Evolutionary conservation across 2,888 invertebrate species (phyloP), one percentile per base, ranked within the genome.

Genomic region (Macrophya alboannulata): DNA sequence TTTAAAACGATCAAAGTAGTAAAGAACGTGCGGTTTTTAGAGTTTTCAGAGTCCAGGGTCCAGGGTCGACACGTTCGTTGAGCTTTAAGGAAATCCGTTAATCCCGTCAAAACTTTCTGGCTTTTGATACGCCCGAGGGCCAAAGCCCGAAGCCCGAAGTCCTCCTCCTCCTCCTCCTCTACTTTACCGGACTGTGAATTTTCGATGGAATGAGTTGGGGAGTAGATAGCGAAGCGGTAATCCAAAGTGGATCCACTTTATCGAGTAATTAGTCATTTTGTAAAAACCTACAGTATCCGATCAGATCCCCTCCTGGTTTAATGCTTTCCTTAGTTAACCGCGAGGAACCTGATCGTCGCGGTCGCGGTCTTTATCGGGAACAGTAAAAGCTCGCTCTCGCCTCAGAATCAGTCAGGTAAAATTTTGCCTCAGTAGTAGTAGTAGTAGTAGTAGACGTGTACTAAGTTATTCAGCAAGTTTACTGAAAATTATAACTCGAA

Each of bases 231-330:
- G 43, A 62, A 43, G 12, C 59, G 62, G 43, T 81, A 81, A 81
- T 81, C 81, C 40, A 40, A 40, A 43, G 48, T 31, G 25, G 81
- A 43, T 81, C 59, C 81, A 12, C 81, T 81, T 62, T 81, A 81
- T 81, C 81, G 81, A 62, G 81, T 81, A 81, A 81, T 81, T 81
- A 81, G 81, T 59, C 81, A 81, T 81, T 62, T 51, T 25, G 81
- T 81, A 81, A 62, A 81, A 81, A 81, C 21, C n/a, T n/a, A 8
- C 62, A 62, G 40, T 59, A 62, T 43, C 62, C 81, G 62, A 43
- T 62, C 81, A 31, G 43, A 51, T 31, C 77, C 48, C 21, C 45
- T 45, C 15, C 48, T 0, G n/a, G 15, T 15, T 43, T 12, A n/a
- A 21, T 21, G 25, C 9, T 25, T 62, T 25, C 62, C 62, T 25